Evolutionary conservation across 2,797 vertebrate species (phyloP).

Genomic region (Tadarida brasiliensis): DNA sequence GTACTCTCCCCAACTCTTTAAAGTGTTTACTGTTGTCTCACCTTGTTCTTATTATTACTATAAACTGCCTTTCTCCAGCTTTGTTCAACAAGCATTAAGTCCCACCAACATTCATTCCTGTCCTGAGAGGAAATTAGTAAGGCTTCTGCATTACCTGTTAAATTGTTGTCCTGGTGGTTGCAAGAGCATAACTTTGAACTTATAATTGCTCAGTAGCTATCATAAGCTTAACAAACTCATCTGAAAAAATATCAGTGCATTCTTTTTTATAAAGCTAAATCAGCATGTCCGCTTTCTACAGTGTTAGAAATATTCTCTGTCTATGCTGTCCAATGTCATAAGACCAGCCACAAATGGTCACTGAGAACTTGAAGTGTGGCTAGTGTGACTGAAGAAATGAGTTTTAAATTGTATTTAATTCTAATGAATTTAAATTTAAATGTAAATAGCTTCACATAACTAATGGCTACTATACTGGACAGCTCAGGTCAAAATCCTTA

Average conservation of each 20-base stretch:
- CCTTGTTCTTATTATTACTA: constrained; percentile 37
- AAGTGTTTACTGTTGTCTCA: constrained; percentile 24
- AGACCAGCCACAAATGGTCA: not conserved
- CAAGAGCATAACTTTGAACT: constrained; percentile 40
- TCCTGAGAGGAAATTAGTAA: constrained; percentile 24
- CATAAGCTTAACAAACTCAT: constrained; percentile 29
- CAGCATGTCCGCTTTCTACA: not conserved
- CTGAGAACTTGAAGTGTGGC: constrained; percentile 6
- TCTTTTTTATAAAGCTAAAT: constrained; percentile 19
- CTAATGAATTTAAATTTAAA: constrained; percentile 39
- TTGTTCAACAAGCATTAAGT: constrained; percentile 14
- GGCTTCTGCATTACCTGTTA: not conserved
- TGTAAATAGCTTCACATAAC: not conserved
- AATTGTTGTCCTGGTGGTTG: not conserved
- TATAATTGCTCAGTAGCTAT: constrained; percentile 39
- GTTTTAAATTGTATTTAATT: constrained; percentile 34
- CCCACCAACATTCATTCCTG: constrained; percentile 7
- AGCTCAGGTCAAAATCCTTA: not conserved
- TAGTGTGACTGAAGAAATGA: not conserved
- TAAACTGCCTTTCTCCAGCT: not conserved
- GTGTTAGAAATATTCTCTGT: constrained; percentile 6
- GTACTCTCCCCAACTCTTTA: not conserved
- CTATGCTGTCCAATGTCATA: not conserved
- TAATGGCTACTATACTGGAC: not conserved
- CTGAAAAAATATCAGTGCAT: constrained; percentile 58